Evolutionary conservation across 2,888 invertebrate species (phyloP), one percentile per base, ranked within the genome.

Genomic region (Gandaritis pyraliata): DNA sequence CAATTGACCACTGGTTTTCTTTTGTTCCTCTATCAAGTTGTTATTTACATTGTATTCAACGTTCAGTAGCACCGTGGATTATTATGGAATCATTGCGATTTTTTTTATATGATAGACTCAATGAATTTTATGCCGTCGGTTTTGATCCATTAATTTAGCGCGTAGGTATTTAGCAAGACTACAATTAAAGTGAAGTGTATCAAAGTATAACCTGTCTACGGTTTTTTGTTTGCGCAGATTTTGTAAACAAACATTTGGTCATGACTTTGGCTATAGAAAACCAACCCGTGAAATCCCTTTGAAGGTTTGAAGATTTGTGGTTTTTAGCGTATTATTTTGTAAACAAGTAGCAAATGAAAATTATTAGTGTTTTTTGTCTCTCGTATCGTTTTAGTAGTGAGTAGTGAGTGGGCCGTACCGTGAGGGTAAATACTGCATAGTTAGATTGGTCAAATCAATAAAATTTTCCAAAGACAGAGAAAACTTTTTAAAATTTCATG

Each of bases 271-370:
- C 53, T 58, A 64, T 55, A 63, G 55, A 57, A 65, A 65, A 64
- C 59, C 57, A 60, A 64, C 64, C 65, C 61, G 59, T 61, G 58
- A 39, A 66, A 63, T 54, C 64, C 64, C 57, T 71, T 70, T 68
- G 58, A 55, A 45, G 54, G 49, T 51, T 56, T 23, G 58, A 41
- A 56, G 64, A 61, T 67, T 66, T 67, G 68, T 39, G 55, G 64
- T 58, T 65, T 61, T 64, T 49, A 50, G 48, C 13, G 23, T 59
- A 52, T 53, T 33, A 54, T 66, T 56, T 29, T 51, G 58, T 50
- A 11, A 53, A 48, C 29, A 43, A 43, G 48, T 30, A 45, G 43
- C 29, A 33, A 33, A 47, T 12, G 43, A 8, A 48, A 48, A 43
- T 36, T 39, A 43, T 43, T 43, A 0, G 11, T 43, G 43, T 43